These are phyloP conservation scores for Hydra vulgaris DNA, from an alignment of 30 jellyfish, hydroid and myxozoan genomes.

Conservation along the genomic window DNA sequence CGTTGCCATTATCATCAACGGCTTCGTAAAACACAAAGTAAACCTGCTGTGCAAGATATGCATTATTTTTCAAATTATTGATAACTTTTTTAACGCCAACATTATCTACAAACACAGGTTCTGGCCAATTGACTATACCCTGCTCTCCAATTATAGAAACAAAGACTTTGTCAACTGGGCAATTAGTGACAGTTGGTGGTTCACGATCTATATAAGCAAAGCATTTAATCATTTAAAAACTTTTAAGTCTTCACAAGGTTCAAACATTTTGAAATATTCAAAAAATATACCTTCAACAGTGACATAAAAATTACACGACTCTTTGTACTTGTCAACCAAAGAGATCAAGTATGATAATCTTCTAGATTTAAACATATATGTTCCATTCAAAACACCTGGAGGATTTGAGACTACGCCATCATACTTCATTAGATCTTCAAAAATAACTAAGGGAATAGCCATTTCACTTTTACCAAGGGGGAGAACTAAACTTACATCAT, in stretches of 20 bases:
- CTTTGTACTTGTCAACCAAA: background rate
- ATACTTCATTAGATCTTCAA: background rate
- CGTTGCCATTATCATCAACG: constrained; percentile 39
- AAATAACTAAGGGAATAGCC: constrained; percentile 20
- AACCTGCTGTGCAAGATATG: constrained; percentile 27
- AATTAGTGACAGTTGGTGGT: constrained; percentile 49
- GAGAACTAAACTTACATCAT: constrained; percentile 19
- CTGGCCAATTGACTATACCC: constrained; percentile 61
- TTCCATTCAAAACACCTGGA: constrained; percentile 25
- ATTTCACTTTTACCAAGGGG: constrained; percentile 35
- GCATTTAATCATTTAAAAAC: too few species aligned
- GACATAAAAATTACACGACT: constrained; percentile 22
- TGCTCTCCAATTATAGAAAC: constrained; percentile 30
- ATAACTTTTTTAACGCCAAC: constrained; percentile 39
- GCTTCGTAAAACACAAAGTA: constrained; percentile 48
- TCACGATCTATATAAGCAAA: constrained; percentile 34
- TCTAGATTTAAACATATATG: constrained; percentile 6
- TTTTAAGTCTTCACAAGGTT: too few species aligned
- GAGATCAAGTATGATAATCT: constrained; percentile 1
- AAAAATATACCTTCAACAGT: constrained; percentile 30
- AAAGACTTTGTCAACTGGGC: constrained; percentile 44
- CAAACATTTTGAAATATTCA: too few species aligned
- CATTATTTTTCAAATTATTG: constrained; percentile 19
- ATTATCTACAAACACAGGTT: constrained; percentile 68
- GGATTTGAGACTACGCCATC: constrained; percentile 1